Conservation (phyloP, 2,888 invertebrate genomes). For the Harpalus rubripes region DNA sequence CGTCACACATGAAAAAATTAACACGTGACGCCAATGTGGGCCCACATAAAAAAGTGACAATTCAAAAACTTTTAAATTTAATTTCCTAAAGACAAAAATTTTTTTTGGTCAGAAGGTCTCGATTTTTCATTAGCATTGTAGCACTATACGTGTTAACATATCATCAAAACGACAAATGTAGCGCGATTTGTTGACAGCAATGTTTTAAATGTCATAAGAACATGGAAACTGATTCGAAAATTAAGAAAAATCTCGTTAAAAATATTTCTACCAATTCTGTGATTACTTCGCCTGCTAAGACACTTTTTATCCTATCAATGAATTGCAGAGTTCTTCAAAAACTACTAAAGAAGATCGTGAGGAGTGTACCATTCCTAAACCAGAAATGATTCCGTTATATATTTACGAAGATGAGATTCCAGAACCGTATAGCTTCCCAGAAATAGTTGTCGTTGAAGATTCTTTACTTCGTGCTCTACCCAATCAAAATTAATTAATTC, state of each 20-base stretch:
- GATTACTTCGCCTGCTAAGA: conserved; percentile 42
- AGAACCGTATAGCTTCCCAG: conserved; percentile 23
- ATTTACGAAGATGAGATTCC: conserved; percentile 50
- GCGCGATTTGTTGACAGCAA: too few relatives aligned
- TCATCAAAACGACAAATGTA: too few relatives aligned
- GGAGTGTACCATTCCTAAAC: conserved; percentile 5
- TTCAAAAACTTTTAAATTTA: too few relatives aligned
- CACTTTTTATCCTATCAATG: conserved; percentile 17
- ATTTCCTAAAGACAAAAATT: too few relatives aligned
- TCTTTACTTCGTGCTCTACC: not conserved
- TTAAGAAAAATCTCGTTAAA: not conserved
- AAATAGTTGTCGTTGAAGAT: not conserved
- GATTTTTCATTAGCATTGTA: too few relatives aligned
- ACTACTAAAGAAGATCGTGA: conserved; percentile 10
- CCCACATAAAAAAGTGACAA: too few relatives aligned
- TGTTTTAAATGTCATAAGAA: too few relatives aligned
- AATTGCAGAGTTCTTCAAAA: conserved; percentile 42
- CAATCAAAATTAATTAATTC: not conserved
- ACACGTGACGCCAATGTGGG: too few relatives aligned
- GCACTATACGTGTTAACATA: too few relatives aligned
- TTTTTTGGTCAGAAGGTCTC: too few relatives aligned
- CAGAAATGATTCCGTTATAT: conserved; percentile 6
- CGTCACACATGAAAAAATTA: too few relatives aligned
- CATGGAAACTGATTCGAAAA: too few relatives aligned
- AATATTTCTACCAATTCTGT: conserved; percentile 11